A percentile compares a stretch with the other conserved stretches of the same genome.
phyloP scores from a whole-genome alignment of 2,797 vertebrate species.

The Oreochromis grahami region DNA sequence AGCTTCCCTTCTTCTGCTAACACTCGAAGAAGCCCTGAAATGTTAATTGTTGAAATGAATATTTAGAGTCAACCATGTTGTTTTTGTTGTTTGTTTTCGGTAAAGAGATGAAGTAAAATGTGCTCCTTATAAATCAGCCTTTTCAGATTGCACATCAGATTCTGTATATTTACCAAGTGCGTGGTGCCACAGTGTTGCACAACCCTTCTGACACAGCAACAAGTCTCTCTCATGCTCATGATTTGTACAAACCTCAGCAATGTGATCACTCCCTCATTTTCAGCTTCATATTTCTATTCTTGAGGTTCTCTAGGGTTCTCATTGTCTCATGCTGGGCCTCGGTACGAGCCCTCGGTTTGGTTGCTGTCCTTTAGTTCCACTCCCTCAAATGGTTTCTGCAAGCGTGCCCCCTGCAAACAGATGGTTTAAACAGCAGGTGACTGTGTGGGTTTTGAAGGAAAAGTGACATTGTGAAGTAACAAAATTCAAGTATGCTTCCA shows the following conservation, averaged over 20 bases:
- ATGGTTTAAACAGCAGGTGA: not conserved
- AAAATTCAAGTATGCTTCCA: not conserved
- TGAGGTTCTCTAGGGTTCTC: not conserved
- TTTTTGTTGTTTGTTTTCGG: not conserved
- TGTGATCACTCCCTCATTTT: not conserved
- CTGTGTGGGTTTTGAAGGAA: not conserved
- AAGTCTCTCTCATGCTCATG: not conserved
- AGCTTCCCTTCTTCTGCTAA: conserved; percentile 16
- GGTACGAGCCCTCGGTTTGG: not conserved
- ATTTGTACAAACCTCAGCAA: not conserved
- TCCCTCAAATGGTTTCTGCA: not conserved
- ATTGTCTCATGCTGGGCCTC: not conserved
- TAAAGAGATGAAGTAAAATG: not conserved
- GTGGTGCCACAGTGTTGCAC: not conserved
- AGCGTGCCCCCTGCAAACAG: not conserved
- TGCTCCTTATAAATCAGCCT: not conserved
- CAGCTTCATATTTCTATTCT: not conserved
- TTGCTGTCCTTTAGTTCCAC: not conserved
- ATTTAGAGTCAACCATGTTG: not conserved
- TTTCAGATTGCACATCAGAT: not conserved
- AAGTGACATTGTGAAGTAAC: not conserved
- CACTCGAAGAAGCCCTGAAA: not conserved
- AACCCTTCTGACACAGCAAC: not conserved
- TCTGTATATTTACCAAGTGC: not conserved
- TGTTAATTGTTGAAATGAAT: not conserved